phyloP scores from a whole-genome alignment of 2,113 vertebrate genomes.

The Euleptes europaea region DNA sequence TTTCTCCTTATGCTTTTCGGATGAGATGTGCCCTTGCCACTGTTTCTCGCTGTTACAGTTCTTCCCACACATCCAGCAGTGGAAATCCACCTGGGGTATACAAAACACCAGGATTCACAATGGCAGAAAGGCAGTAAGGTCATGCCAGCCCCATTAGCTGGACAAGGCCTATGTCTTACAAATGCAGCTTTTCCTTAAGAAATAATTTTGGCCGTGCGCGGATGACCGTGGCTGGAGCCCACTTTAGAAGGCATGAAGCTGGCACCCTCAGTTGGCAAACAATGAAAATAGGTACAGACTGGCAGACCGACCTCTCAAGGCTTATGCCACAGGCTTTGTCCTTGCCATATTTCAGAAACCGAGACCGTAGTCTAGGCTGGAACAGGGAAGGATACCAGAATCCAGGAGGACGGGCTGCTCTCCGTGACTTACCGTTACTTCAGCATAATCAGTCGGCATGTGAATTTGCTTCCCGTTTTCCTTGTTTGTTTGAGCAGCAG shows the following conservation, averaged over 20 bases:
- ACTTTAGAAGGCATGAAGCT: too few relatives aligned
- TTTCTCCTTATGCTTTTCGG: constrained; percentile 97
- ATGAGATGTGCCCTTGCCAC: constrained; percentile 98
- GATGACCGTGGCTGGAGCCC: too few relatives aligned
- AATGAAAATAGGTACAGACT: too few relatives aligned
- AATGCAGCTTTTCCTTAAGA: too few relatives aligned
- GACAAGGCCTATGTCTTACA: too few relatives aligned
- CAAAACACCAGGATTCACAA: constrained; percentile 29
- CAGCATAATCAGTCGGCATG: constrained; percentile 97
- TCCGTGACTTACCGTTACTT: constrained; percentile 86
- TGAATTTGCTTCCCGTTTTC: constrained; percentile 96
- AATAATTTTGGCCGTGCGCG: too few relatives aligned
- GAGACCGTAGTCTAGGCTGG: background rate
- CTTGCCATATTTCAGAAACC: too few relatives aligned
- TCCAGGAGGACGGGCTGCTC: background rate
- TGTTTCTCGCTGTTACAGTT: constrained; percentile 99
- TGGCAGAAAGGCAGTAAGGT: background rate
- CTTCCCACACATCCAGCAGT: constrained; percentile 98
- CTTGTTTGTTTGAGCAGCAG: constrained; percentile 74
- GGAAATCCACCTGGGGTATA: constrained; percentile 87
- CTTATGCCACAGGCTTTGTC: too few relatives aligned
- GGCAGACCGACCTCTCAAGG: background rate
- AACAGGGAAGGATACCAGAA: background rate
- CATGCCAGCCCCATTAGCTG: background rate
- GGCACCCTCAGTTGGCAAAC: too few relatives aligned